These are phyloP conservation scores for Plecotus auritus DNA, from an alignment of 2,113 vertebrate genomes.

Conservation along the genomic window DNA sequence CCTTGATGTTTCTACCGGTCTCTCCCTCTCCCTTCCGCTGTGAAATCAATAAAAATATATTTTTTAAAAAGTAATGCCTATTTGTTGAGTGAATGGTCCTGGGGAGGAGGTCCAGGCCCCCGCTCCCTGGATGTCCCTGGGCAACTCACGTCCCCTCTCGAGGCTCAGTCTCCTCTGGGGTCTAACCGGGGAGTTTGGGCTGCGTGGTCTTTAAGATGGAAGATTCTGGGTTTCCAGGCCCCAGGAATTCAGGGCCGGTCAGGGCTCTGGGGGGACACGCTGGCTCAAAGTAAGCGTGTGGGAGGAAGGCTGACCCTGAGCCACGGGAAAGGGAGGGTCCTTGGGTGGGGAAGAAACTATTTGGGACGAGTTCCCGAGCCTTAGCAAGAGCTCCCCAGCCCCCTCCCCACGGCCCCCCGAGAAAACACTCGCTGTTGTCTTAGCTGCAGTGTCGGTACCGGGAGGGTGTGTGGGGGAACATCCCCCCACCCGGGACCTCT, in stretches of 20 bases:
- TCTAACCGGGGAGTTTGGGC: neutral
- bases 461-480: neutral
- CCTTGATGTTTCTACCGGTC: too few relatives aligned
- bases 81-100: neutral
- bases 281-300: neutral
- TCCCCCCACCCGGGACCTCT: neutral
- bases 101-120: neutral
- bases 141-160: neutral
- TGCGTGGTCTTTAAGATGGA: neutral
- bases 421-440: conserved; percentile 43
- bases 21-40: too few relatives aligned
- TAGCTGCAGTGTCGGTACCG: neutral
- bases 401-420: neutral
- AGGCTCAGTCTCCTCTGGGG: neutral
- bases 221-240: neutral
- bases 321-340: conserved; percentile 43
- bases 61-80: neutral
- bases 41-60: too few relatives aligned
- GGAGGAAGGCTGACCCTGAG: conserved; percentile 32
- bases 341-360: conserved; percentile 53
- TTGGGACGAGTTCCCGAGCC: neutral
- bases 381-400: neutral
- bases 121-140: neutral
- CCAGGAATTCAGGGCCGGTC: conserved; percentile 53
- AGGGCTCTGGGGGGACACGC: neutral